phyloP scores from a whole-genome alignment of 2,888 invertebrate species.

The Oxycera nigricornis region DNA sequence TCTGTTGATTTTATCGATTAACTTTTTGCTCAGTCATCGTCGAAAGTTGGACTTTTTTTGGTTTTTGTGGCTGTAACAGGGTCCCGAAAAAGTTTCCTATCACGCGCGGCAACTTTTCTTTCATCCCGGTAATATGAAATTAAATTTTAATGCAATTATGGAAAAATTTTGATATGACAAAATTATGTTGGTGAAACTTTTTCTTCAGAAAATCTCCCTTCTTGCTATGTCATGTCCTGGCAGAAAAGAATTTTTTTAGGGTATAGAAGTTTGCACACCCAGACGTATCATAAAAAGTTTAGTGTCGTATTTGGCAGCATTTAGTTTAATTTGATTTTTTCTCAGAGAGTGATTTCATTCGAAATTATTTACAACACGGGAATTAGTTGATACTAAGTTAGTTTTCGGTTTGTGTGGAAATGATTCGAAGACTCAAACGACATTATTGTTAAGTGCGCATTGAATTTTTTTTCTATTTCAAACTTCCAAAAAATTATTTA shows the following conservation, averaged over 20 bases:
- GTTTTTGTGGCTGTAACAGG: neutral
- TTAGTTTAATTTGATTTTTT: constrained; percentile 31
- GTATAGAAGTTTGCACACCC: neutral
- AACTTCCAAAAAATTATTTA: too few relatives aligned
- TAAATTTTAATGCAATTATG: constrained; percentile 47
- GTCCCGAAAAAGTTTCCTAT: constrained; percentile 39
- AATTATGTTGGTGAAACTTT: constrained; percentile 33
- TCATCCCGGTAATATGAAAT: constrained; percentile 45
- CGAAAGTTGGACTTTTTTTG: constrained; percentile 8
- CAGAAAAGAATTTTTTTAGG: neutral
- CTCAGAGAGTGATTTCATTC: constrained; percentile 6
- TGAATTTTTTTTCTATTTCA: neutral
- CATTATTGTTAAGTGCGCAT: neutral
- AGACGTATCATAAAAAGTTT: constrained; percentile 17
- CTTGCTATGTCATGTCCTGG: neutral
- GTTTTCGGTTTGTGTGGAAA: too few relatives aligned
- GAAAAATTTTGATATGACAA: constrained; percentile 43
- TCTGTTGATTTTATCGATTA: constrained; percentile 23
- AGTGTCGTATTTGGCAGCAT: constrained; percentile 21
- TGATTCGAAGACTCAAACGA: neutral
- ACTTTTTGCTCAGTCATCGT: neutral
- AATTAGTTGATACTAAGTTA: too few relatives aligned
- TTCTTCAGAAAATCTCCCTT: neutral
- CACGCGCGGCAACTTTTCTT: constrained; percentile 43
- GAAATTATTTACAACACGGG: neutral